These are phyloP conservation scores for Albula goreensis DNA, from an alignment of 2,113 vertebrate species.

Conservation along the genomic window DNA sequence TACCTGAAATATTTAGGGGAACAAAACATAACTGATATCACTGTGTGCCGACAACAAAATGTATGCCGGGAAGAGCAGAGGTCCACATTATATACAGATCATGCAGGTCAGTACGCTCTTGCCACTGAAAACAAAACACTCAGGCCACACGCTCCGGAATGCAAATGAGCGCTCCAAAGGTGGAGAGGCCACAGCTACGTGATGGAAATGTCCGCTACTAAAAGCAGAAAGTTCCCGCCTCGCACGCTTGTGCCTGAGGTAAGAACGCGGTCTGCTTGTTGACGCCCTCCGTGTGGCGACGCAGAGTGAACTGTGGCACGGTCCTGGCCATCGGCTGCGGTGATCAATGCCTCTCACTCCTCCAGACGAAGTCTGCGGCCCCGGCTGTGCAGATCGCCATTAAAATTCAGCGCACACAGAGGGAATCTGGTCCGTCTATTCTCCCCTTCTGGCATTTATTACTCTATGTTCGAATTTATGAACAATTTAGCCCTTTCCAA, in stretches of 20 bases:
- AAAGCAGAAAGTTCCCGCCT: constrained; percentile 16
- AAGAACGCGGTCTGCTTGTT: constrained; percentile 14
- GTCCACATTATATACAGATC: not conserved
- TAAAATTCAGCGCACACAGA: constrained; percentile 52
- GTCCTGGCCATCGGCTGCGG: constrained; percentile 22
- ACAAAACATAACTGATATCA: no score
- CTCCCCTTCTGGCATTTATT: constrained; percentile 60
- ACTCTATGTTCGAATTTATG: constrained; percentile 65
- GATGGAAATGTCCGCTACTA: constrained; percentile 20
- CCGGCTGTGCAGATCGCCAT: constrained; percentile 45
- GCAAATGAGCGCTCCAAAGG: not conserved
- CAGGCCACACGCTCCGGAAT: not conserved
- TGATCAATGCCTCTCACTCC: constrained; percentile 39
- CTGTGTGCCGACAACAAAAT: no score
- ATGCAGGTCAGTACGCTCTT: not conserved
- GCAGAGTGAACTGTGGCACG: constrained; percentile 10
- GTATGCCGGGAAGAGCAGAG: no score
- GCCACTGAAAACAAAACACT: not conserved
- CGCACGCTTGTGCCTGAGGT: not conserved
- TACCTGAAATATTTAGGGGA: no score
- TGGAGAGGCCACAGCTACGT: not conserved
- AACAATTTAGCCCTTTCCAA: constrained; percentile 64
- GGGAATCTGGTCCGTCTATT: constrained; percentile 58
- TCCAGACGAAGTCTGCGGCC: not conserved
- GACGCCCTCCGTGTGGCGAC: not conserved